Base-by-base conservation (phyloP, 1,140 invertebrate genomes). In the Trachymyrmex septentrionalis region DNA sequence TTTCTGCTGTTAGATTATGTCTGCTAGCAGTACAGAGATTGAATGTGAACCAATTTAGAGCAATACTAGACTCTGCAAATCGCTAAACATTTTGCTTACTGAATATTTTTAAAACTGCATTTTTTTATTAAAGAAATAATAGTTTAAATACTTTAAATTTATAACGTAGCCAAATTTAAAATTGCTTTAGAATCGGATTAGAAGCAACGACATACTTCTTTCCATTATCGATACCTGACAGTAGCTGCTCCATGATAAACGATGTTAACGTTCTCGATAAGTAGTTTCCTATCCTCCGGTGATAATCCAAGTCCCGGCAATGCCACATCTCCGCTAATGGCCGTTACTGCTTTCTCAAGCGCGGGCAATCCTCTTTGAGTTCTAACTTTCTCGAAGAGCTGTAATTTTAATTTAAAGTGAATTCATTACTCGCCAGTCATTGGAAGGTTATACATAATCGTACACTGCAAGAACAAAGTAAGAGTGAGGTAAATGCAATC, bases 181-280 rank as follows among this genome's bases (percentile, higher is more conserved):
- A 7, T 30, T 38, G 3, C 5, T 5, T 59, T 3, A 55, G 6
- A 10, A 27, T 77, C 16, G 21, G 4, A 44, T 24, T 34, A 14
- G 9, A 44, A 55, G 3, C 1, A 38, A 38, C 34, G 34, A 38
- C 7, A 21, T 77, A 14, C 14, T 71, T 67, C 10, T n/a, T 27
- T 19, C 48, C 9, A 1, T 72, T 53, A 44, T 73, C 16, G 2
- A 21, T 85, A 96, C 96, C 96, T 96, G 78, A 98, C 98, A 61
- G 99, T 99, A 0, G 99, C 99, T 0, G 99, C 99, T 44, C 96
- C 98, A 92, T 99, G 99, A 92, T 98, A 98, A 0, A 99, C 97
- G 69, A 99, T 97, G 55, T 97, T 96, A 1, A 99, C 96, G 86
- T 97, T 96, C 6, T 98, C 96, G 30, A 95, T 95, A 0, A 99